Percentiles rank a stretch among this genome's conserved stretches.
phyloP scores from a whole-genome alignment of 2,113 vertebrate genomes.

The Numenius arquata region DNA sequence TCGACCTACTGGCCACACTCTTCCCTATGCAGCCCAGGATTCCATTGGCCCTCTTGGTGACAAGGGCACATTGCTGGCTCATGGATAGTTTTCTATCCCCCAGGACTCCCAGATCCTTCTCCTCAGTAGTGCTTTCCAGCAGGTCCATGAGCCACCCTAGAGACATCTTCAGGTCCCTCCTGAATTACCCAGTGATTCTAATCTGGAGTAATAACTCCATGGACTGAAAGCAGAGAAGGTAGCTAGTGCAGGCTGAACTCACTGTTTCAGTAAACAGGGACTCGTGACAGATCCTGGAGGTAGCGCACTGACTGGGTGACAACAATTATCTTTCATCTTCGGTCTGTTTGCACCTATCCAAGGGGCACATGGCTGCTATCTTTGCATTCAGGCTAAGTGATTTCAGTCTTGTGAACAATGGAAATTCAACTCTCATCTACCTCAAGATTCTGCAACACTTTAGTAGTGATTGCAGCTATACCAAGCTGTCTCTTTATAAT shows the following conservation, averaged over 20 bases:
- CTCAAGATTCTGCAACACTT: not conserved
- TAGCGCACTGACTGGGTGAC: not conserved
- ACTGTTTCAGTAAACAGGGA: not conserved
- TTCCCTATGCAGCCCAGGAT: too few relatives aligned
- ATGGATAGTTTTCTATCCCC: too few relatives aligned
- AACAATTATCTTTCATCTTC: not conserved
- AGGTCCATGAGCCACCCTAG: too few relatives aligned
- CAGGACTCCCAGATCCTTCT: too few relatives aligned
- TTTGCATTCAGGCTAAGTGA: not conserved
- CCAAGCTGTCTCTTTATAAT: not conserved
- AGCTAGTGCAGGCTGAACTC: not conserved
- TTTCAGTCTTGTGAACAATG: not conserved
- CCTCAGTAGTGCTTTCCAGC: too few relatives aligned
- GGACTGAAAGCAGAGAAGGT: not conserved
- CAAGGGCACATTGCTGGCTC: too few relatives aligned
- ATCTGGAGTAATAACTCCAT: not conserved
- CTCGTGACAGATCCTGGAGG: not conserved
- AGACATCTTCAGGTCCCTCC: not conserved
- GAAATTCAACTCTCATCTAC: not conserved
- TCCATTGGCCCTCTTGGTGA: too few relatives aligned
- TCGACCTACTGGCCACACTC: too few relatives aligned
- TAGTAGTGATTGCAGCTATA: not conserved
- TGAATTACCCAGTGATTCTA: not conserved
- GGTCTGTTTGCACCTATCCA: not conserved
- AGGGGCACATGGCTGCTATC: not conserved